Conservation (phyloP, 2,888 invertebrate genomes). For the Nomada goodeniana region DNA sequence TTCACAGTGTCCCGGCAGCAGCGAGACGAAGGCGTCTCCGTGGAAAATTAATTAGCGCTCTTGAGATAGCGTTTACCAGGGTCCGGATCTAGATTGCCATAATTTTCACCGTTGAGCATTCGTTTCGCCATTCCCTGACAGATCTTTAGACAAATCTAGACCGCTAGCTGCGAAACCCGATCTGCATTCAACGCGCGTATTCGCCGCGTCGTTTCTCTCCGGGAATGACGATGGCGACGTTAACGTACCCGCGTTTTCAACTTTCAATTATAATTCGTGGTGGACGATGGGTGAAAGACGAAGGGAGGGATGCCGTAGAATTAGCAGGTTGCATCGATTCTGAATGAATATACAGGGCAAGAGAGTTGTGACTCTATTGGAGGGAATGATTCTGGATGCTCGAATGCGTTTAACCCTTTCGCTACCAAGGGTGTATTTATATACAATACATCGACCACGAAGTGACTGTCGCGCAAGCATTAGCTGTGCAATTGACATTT, state of each 20-base stretch:
- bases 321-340: constrained; percentile 25
- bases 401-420: neutral
- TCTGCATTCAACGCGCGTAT: constrained; percentile 33
- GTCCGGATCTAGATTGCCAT: constrained; percentile 55
- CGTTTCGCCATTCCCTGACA: constrained; percentile 41
- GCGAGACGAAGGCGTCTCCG: constrained; percentile 13
- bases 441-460: too few relatives aligned
- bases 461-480: too few relatives aligned
- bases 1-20: neutral
- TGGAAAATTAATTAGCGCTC: constrained; percentile 53
- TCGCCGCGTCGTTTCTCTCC: constrained; percentile 40
- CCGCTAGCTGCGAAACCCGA: constrained; percentile 57
- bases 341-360: neutral
- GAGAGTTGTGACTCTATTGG: constrained; percentile 8
- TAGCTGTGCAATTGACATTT: too few relatives aligned
- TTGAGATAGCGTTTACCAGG: constrained; percentile 43
- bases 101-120: constrained; percentile 44
- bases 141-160: constrained; percentile 59
- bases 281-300: neutral
- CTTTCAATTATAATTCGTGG: constrained; percentile 14
- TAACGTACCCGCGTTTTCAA: constrained; percentile 52
- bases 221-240: constrained; percentile 43
- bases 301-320: neutral
- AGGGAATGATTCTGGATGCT: neutral
- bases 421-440: too few relatives aligned